These are phyloP conservation scores for Fulmarus glacialis DNA, from an alignment of 2,113 vertebrate genomes.

Conservation along the genomic window DNA sequence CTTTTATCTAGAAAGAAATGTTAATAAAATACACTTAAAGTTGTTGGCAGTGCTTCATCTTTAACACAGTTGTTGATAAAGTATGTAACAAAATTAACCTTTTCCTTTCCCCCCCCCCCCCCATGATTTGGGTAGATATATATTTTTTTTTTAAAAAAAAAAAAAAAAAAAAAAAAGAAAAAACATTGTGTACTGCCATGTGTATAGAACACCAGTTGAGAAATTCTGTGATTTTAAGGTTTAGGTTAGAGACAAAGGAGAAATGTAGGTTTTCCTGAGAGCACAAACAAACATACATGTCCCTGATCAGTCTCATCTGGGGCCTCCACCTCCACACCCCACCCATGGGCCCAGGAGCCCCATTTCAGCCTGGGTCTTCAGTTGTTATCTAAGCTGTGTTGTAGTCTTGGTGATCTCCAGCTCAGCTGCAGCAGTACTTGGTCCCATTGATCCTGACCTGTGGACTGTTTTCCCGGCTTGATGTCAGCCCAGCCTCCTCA, in stretches of 20 bases:
- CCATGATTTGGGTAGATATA: background rate
- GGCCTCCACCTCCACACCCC: background rate
- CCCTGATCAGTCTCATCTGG: background rate
- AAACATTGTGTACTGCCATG: background rate
- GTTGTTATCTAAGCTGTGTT: background rate
- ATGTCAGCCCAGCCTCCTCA: background rate
- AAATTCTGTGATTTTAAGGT: background rate
- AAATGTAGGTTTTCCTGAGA: background rate
- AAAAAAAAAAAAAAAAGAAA: too few species aligned
- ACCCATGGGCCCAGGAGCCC: background rate
- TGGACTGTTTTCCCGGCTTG: background rate
- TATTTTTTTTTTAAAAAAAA: background rate
- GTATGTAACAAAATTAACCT: fast-evolving
- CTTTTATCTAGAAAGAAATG: background rate
- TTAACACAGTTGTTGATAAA: background rate
- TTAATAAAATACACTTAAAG: background rate
- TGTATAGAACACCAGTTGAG: background rate
- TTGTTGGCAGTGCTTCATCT: fast-evolving
- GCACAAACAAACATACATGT: background rate
- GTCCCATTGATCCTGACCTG: background rate
- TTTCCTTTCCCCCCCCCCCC: fast-evolving
- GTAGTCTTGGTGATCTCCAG: background rate
- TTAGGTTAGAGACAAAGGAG: background rate
- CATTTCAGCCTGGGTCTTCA: background rate
- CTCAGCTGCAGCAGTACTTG: background rate